Conservation (phyloP, 2,113 vertebrate species). For the Lonchura striata region DNA sequence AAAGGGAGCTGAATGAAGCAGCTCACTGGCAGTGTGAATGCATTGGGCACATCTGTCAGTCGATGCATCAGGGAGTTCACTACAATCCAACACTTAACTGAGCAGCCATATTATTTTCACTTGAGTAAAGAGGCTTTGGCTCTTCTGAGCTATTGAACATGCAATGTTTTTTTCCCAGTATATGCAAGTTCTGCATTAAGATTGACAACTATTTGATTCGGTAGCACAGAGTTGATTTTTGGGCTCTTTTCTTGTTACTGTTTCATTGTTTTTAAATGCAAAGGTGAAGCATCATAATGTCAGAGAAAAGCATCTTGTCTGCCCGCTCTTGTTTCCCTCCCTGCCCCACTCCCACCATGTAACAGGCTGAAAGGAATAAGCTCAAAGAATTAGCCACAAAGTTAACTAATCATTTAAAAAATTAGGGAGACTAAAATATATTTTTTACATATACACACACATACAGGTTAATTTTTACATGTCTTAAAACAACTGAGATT, state of each 20-base stretch:
- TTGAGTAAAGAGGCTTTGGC: conserved; percentile 10
- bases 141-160: background rate
- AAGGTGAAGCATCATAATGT: background rate
- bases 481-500: background rate
- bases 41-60: conserved; percentile 6
- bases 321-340: background rate
- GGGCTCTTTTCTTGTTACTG: background rate
- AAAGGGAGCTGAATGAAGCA: background rate
- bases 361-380: background rate
- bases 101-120: conserved; percentile 45
- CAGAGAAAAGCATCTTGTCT: background rate
- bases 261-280: background rate
- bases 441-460: background rate
- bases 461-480: background rate
- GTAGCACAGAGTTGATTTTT: background rate
- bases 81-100: conserved; percentile 38
- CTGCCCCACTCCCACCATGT: fast-evolving
- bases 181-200: background rate
- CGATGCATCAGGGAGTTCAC: conserved; percentile 7
- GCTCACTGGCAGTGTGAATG: background rate
- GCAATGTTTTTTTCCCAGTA: background rate
- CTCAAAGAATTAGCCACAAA: background rate
- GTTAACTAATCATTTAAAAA: background rate
- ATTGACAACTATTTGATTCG: background rate
- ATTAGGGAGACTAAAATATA: background rate